Conservation (phyloP, 2,113 vertebrate genomes). For the Campylomormyrus numenius region DNA sequence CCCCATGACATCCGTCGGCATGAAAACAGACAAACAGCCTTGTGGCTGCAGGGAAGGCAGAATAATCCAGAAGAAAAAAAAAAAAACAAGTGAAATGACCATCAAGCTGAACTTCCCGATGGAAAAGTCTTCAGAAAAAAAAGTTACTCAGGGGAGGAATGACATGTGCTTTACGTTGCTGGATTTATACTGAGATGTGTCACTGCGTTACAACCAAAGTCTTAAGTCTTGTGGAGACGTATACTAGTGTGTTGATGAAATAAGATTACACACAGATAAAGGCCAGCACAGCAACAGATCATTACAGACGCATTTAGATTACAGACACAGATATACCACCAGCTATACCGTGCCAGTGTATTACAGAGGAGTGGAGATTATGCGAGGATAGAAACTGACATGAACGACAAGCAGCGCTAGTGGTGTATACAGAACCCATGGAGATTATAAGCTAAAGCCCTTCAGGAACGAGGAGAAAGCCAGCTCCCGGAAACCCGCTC, state of each 20-base stretch:
- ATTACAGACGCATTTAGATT: neutral
- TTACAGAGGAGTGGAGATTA: neutral
- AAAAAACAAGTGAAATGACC: neutral
- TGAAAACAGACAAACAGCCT: neutral
- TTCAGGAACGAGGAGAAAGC: neutral
- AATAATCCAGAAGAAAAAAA: neutral
- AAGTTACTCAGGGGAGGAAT: neutral
- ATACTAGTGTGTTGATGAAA: neutral
- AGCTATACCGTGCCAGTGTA: neutral
- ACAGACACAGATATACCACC: neutral
- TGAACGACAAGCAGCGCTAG: neutral
- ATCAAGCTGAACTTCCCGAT: neutral
- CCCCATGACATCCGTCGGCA: neutral
- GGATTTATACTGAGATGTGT: neutral
- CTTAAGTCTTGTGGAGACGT: neutral
- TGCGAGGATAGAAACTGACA: neutral
- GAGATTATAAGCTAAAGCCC: neutral
- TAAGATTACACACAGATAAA: conserved; percentile 1
- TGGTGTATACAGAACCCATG: neutral
- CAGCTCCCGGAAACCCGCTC: neutral
- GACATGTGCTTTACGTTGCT: too few relatives aligned
- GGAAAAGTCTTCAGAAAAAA: neutral
- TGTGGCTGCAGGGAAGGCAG: neutral
- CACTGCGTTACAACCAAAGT: neutral
- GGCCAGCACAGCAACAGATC: neutral